A percentile compares a stretch with the other conserved stretches of the same genome.
Evolutionary conservation across 1,140 invertebrate species (phyloP).

Genomic region (Amphibalanus amphitrite): DNA sequence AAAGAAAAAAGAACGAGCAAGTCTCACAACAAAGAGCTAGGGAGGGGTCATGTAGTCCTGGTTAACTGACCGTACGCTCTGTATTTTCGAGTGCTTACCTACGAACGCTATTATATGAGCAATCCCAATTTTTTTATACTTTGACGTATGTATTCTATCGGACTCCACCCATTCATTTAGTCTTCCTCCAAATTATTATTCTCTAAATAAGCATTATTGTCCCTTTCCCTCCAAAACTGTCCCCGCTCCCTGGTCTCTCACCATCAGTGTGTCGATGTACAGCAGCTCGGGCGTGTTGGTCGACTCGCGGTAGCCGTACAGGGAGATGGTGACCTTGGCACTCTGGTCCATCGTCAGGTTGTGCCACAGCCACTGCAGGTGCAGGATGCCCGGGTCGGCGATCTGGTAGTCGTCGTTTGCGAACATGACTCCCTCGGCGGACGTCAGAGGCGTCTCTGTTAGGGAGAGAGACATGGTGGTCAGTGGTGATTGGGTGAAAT

Average conservation of each 20-base stretch:
- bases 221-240: too few species aligned
- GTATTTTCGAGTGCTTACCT: too few species aligned
- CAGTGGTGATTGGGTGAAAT: too few species aligned
- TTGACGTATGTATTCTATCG: too few species aligned
- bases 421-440: conserved; percentile 67
- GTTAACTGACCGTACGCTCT: too few species aligned
- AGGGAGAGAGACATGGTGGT: conserved; percentile 10
- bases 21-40: conserved; percentile 9
- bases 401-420: conserved; percentile 49
- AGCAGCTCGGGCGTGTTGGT: conserved; percentile 49
- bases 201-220: too few species aligned
- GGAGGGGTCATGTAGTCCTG: too few species aligned
- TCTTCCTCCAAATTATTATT: too few species aligned
- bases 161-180: too few species aligned
- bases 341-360: conserved; percentile 66
- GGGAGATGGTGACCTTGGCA: conserved; percentile 53
- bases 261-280: conserved; percentile 38
- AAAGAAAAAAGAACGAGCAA: not conserved
- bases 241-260: conserved; percentile 18
- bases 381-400: conserved; percentile 46
- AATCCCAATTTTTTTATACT: too few species aligned
- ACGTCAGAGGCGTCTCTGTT: conserved; percentile 65
- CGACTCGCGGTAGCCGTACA: conserved; percentile 71
- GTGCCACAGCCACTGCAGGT: conserved; percentile 58
- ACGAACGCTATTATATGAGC: too few species aligned